Evolutionary conservation across 2,888 invertebrate genomes (phyloP), one percentile per base, ranked within the genome.

Genomic region (Drosophila neonasuta): DNA sequence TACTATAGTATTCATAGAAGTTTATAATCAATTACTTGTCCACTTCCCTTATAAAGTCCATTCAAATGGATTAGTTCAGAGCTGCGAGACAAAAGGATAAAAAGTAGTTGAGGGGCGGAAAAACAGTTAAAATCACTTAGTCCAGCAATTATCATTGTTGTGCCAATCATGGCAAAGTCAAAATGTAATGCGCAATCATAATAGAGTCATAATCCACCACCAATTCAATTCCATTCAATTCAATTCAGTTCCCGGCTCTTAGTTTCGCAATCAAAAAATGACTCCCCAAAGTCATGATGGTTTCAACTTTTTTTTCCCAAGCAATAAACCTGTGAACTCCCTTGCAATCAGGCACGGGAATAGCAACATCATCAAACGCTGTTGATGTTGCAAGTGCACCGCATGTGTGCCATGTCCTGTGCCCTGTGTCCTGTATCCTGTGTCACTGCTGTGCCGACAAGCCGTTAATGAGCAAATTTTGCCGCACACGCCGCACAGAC

Each of bases 361-460:
- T 30, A 63, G 64, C 63, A 66, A 67, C 51, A 73, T 68, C 74
- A 63, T 75, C 69, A 66, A 8, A 13, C 39, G 39, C 39, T 39
- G 65, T 49, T 45, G 64, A 65, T 66, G 70, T 68, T 68, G 80
- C 88, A 88, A 88, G 87, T 88, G 88, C 84, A 79, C 87, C 80
- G 78, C 87, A 81, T 86, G 87, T 71, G 78, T 70, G 57, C 71
- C 63, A 55, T 52, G 46, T 58, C 36, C 59, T 34, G 58, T 29
- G 13, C 1, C 13, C 13, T 13, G 20, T 52, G 46, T 58, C 36
- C 59, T 34, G 58, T 29, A 45, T 67, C 41, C 56, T 48, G 48
- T 66, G 71, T 57, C 71, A 64, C 62, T 17, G 70, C 66, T 70
- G 73, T 76, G 77, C 74, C 74, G 74, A 70, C 74, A 76, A 75